Conservation (phyloP, 2,113 vertebrate species). For the Channa argus region DNA sequence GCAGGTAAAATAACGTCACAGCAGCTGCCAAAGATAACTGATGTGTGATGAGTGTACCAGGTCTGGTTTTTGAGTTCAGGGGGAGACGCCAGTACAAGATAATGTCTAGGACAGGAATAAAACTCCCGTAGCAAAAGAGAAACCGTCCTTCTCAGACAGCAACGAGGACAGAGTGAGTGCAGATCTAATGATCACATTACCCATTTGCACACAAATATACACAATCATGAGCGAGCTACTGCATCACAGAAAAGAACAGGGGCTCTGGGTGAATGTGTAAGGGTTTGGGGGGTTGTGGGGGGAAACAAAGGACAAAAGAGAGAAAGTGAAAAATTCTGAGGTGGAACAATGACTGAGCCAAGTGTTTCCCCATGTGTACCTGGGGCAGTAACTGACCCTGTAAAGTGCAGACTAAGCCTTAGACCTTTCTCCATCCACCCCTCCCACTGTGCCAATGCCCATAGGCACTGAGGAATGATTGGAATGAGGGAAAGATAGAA, state of each 20-base stretch:
- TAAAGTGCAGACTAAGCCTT: slow-evolving; percentile 40
- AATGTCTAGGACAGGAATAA: slow-evolving; percentile 40
- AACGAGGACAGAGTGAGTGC: slow-evolving; percentile 17
- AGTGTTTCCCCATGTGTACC: slow-evolving; percentile 74
- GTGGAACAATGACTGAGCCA: slow-evolving; percentile 49
- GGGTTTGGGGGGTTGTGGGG: not conserved
- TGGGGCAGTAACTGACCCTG: slow-evolving; percentile 58
- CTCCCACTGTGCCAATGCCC: slow-evolving; percentile 51
- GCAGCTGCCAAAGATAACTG: slow-evolving; percentile 80
- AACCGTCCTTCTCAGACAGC: slow-evolving; percentile 26
- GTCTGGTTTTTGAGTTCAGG: slow-evolving; percentile 54
- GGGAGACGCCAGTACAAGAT: slow-evolving; percentile 47
- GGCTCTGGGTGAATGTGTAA: not conserved
- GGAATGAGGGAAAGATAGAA: slow-evolving; percentile 54
- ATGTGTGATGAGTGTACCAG: slow-evolving; percentile 80
- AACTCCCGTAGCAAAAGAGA: slow-evolving; percentile 53
- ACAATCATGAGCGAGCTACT: not conserved
- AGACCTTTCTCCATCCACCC: slow-evolving; percentile 7
- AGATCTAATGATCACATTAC: slow-evolving; percentile 58
- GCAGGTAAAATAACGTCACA: slow-evolving; percentile 74
- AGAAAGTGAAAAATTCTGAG: slow-evolving; percentile 29
- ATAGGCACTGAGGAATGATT: slow-evolving; percentile 58
- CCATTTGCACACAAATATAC: slow-evolving; percentile 11
- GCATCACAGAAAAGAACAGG: slow-evolving; percentile 24
- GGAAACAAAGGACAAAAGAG: slow-evolving; percentile 4